These are phyloP conservation scores for Mesocricetus auratus DNA, from an alignment of 2,113 vertebrate species.

Conservation along the genomic window DNA sequence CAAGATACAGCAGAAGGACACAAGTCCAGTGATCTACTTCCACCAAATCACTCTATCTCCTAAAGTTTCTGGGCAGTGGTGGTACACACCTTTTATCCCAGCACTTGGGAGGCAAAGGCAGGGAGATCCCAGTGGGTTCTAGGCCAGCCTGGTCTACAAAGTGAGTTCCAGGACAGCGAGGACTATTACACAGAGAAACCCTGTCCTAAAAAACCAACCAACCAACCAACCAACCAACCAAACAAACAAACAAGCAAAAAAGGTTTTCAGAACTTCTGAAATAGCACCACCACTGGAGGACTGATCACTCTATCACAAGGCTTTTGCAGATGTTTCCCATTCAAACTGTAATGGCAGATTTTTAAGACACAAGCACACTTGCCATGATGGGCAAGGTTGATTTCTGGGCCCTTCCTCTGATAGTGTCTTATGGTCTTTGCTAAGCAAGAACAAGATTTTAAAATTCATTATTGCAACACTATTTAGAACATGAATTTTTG, in stretches of 20 bases:
- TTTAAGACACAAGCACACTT: not conserved
- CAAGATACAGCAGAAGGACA: not conserved
- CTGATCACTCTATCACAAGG: not conserved
- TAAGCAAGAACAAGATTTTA: slow-evolving; percentile 10
- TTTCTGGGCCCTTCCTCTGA: slow-evolving; percentile 8
- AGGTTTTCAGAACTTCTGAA: not conserved
- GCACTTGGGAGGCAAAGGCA: too few relatives aligned
- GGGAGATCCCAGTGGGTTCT: too few relatives aligned
- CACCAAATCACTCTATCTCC: too few relatives aligned
- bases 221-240: too few relatives aligned
- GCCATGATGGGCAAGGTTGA: not conserved
- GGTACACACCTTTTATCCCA: too few relatives aligned
- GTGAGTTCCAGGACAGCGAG: too few relatives aligned
- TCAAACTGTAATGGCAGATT: not conserved
- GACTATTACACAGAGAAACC: too few relatives aligned
- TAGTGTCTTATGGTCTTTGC: not conserved
- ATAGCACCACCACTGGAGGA: not conserved
- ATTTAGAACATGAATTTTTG: slow-evolving; percentile 17
- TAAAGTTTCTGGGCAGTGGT: too few relatives aligned
- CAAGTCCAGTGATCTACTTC: not conserved
- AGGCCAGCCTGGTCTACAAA: too few relatives aligned
- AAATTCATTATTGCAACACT: not conserved
- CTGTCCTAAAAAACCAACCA: too few relatives aligned
- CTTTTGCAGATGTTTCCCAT: not conserved
- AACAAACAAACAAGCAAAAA: too few relatives aligned